A percentile compares a stretch with the other conserved stretches of the same genome.
Evolutionary conservation across 1,140 invertebrate species (phyloP).

Genomic region (Phenacoccus solenopsis): DNA sequence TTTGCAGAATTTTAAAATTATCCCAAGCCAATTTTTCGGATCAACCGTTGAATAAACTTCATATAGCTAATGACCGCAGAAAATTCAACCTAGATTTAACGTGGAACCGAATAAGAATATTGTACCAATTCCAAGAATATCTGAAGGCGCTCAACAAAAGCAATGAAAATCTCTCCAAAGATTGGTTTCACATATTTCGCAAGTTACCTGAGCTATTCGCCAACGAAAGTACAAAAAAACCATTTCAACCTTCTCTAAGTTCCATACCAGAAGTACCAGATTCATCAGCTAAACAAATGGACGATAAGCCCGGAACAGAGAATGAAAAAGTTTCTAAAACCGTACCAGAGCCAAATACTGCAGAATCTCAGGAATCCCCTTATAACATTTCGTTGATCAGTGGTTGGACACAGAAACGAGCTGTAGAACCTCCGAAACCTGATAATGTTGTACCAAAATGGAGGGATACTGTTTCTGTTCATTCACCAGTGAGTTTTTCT

Average conservation of each 20-base stretch:
- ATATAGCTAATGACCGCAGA: background rate
- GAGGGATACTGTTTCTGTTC: background rate
- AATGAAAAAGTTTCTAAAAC: background rate
- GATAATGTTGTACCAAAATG: background rate
- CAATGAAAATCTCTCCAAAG: background rate
- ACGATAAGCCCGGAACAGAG: background rate
- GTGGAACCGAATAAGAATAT: background rate
- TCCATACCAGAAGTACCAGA: background rate
- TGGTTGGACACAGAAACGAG: background rate
- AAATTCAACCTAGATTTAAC: background rate
- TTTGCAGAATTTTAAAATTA: background rate
- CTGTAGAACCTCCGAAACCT: background rate
- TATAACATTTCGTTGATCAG: background rate
- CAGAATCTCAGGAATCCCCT: background rate
- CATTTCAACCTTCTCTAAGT: background rate
- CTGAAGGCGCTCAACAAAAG: background rate
- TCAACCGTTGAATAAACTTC: background rate
- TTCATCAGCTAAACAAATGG: background rate
- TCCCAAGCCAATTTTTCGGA: background rate
- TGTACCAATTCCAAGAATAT: conserved; percentile 1
- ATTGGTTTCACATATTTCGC: background rate
- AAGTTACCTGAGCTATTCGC: background rate
- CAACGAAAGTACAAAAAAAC: background rate
- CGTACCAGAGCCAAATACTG: background rate
- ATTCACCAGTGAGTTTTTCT: background rate